A percentile compares a stretch with the other conserved stretches of the same genome.
These are phyloP conservation scores for Hydrotaea diabolus DNA, from an alignment of 2,888 invertebrate genomes.

Conservation along the genomic window DNA sequence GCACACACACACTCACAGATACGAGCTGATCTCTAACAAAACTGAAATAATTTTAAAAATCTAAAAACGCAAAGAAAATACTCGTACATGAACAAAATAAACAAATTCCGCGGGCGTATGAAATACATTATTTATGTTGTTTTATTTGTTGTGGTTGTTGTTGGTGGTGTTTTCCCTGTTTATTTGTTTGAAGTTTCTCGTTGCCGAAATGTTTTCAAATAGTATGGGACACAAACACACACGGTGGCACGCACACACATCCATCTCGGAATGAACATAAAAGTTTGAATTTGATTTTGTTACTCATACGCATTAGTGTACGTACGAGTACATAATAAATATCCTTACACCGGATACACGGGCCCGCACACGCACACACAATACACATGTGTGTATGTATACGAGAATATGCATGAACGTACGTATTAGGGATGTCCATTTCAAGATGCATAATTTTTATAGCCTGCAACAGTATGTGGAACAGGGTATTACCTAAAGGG, in stretches of 20 bases:
- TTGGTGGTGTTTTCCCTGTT: not conserved
- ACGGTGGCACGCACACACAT: not conserved
- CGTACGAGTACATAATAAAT: conserved; percentile 16
- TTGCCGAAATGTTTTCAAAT: conserved; percentile 14
- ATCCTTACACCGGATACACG: not conserved
- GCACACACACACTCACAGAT: not conserved
- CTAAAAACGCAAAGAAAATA: conserved; percentile 32
- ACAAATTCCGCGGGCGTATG: conserved; percentile 67
- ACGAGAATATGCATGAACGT: not conserved
- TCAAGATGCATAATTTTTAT: too few relatives aligned
- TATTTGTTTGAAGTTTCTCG: not conserved
- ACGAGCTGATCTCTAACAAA: conserved; percentile 24
- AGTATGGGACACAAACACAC: not conserved
- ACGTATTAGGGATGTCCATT: not conserved
- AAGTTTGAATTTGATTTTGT: conserved; percentile 30
- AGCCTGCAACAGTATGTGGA: too few relatives aligned
- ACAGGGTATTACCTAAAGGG: too few relatives aligned
- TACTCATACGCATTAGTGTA: conserved; percentile 31
- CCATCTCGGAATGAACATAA: not conserved
- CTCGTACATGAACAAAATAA: conserved; percentile 60
- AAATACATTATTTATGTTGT: conserved; percentile 67
- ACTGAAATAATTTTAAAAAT: not conserved
- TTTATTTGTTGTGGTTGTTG: conserved; percentile 51
- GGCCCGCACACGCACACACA: not conserved
- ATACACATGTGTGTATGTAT: not conserved